Evolutionary conservation across 2,888 invertebrate species (phyloP), one percentile per base, ranked within the genome.

Genomic region (Autographa pulchrina): DNA sequence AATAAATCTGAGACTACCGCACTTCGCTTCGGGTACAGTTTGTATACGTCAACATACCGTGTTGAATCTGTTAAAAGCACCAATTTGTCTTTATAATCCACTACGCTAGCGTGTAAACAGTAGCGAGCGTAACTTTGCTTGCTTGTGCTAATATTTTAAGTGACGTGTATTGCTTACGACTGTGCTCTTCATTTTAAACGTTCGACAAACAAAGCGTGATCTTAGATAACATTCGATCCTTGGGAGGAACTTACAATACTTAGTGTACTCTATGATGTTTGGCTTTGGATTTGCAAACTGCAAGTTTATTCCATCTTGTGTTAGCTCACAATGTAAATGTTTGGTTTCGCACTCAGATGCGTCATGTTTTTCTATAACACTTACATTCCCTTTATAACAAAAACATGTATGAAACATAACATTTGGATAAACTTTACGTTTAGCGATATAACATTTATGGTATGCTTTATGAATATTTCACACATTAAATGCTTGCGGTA

Each of bases 201-300:
- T 69, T 88, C 76, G 61, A 86, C 86, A 92, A 93, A 92, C 91
- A 91, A 84, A 88, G 90, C 91, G 90, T 92, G 92, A 89, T 90
- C 79, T 77, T 83, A 81, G 86, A 68, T 74, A 74, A 32, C 31
- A 75, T 52, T 20, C 70, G 68, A 75, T 74, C 60, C 70, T 63
- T 68, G 62, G 8, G 52, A 43, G 60, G 13, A 71, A 60, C 76
- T 67, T 61, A 67, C 60, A 65, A 62, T 67, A 62, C 69, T 72
- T 71, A 69, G 64, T 31, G 31, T 61, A 65, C 69, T 72, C 68
- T 68, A 61, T 35, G 25, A 54, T 79, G 69, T 80, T 82, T 84
- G 62, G 11, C 60, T 76, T 73, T 61, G 62, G 62, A 78, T 84
- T 77, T 79, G 67, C 72, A 20, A 69, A 31, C 43, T 59, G 63